These are phyloP conservation scores for Hassar affinis DNA, from an alignment of 2,113 vertebrate genomes.

Conservation along the genomic window DNA sequence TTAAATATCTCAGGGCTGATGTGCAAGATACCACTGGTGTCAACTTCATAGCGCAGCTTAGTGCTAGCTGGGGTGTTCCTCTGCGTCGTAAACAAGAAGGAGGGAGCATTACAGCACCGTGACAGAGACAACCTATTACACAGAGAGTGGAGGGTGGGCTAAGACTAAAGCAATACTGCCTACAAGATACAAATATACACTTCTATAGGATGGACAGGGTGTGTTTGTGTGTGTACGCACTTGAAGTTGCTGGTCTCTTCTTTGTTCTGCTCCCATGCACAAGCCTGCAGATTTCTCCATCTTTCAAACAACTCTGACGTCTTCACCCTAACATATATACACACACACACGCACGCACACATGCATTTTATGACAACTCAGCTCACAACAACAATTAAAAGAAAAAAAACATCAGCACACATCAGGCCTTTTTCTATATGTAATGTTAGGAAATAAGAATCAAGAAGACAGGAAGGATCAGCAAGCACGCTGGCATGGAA, in stretches of 20 bases:
- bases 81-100: slow-evolving; percentile 94
- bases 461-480: background rate
- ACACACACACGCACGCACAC: slow-evolving; percentile 3
- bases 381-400: background rate
- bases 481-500: slow-evolving; percentile 17
- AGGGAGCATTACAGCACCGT: slow-evolving; percentile 93
- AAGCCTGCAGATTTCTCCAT: slow-evolving; percentile 92
- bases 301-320: slow-evolving; percentile 94
- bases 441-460: background rate
- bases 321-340: slow-evolving; percentile 81
- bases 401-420: background rate
- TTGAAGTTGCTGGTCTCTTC: slow-evolving; percentile 89
- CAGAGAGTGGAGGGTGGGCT: slow-evolving; percentile 6
- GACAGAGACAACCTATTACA: slow-evolving; percentile 83
- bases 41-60: slow-evolving; percentile 94
- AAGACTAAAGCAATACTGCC: background rate
- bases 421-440: background rate
- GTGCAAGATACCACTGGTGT: slow-evolving; percentile 88
- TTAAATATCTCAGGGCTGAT: slow-evolving; percentile 91
- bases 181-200: background rate
- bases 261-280: slow-evolving; percentile 90
- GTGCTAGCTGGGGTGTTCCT: slow-evolving; percentile 92
- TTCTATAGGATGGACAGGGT: background rate
- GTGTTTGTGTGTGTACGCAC: slow-evolving; percentile 66
- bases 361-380: background rate